A percentile compares a stretch with the other conserved stretches of the same genome.
Conservation (phyloP, 1,140 invertebrate genomes). For the Branchinecta lindahli region DNA sequence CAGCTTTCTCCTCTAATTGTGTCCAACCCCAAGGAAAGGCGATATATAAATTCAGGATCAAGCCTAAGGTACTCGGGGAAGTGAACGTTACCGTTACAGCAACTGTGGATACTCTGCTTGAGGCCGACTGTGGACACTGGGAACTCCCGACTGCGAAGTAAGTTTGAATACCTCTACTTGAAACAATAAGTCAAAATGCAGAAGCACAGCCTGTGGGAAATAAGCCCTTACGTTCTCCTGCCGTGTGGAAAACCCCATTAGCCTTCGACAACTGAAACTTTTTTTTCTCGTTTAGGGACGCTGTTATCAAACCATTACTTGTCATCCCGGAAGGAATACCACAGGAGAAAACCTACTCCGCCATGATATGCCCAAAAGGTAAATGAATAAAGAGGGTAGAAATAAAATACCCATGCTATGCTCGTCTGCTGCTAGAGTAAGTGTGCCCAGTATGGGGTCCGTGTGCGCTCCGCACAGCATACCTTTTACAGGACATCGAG, state of each 20-base stretch:
- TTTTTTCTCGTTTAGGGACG: slow-evolving; percentile 35
- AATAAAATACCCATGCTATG: too few relatives aligned
- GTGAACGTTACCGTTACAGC: slow-evolving; percentile 44
- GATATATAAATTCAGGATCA: slow-evolving; percentile 36
- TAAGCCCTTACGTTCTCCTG: too few relatives aligned
- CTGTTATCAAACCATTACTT: slow-evolving; percentile 39
- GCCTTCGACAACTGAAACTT: not conserved
- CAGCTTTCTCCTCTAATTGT: slow-evolving; percentile 28
- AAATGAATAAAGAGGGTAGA: slow-evolving; percentile 12
- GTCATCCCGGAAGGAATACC: slow-evolving; percentile 45
- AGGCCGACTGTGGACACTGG: slow-evolving; percentile 35
- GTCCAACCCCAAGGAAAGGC: slow-evolving; percentile 32
- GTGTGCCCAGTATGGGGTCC: too few relatives aligned
- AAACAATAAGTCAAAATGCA: too few relatives aligned
- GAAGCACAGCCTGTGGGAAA: too few relatives aligned
- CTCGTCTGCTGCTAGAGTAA: too few relatives aligned
- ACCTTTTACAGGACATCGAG: too few relatives aligned
- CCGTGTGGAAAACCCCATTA: too few relatives aligned
- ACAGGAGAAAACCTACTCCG: slow-evolving; percentile 38
- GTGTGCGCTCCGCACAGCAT: too few relatives aligned
- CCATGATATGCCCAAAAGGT: slow-evolving; percentile 37
- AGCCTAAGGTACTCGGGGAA: slow-evolving; percentile 36
- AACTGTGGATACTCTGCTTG: slow-evolving; percentile 34
- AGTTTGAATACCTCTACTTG: not conserved
- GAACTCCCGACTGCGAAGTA: slow-evolving; percentile 34